Evolutionary conservation across 2,113 vertebrate genomes (phyloP), one percentile per base, ranked within the genome.

Genomic region (Psettodes erumei): DNA sequence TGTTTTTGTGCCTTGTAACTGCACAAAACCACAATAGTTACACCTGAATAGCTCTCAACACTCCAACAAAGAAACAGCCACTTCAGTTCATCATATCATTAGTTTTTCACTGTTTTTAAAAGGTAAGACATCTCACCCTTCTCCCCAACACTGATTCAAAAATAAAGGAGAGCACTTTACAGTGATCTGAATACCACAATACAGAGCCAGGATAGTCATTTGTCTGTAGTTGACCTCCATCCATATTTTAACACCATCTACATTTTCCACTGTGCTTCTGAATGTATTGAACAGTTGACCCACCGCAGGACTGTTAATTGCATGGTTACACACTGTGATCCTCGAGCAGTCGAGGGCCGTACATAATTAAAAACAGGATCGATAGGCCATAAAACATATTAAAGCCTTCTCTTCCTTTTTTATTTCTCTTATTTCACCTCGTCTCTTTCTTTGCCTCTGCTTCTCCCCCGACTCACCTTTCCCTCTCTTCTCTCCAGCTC

Each of bases 341-440:
- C 12, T 70, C 55, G 28, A 79, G 15, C 45, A 54, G 75, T 66
- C 16, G 19, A 16, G 27, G 5, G 1, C 58, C 48, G 58, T 28
- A 25, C 38, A 68, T 64, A 60, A 63, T 60, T 60, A 23, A 64
- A 78, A 25, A 78, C 13, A 32, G 7, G 15, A 68, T 43, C 0
- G 1, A 82, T 69, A 35, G 48, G 2, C 25, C 10, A 0, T 61
- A 15, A n/a, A 47, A 21, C n/a, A 5, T 27, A 3, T 16, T 1
- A 11, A 5, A 6, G 5, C 15, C 19, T 53, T 56, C 18, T 71
- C 47, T 66, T 21, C 3, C 48, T 35, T 64, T 9, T 48, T 40
- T 40, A 40, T 60, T 18, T 40, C 33, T 60, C 13, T 30, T 3
- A 8, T 23, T 55, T 8, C 9, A 32, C 53, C 12, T 19, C 53